These are phyloP conservation scores for Mus spretus DNA, from an alignment of 2,797 vertebrate species.

Conservation along the genomic window DNA sequence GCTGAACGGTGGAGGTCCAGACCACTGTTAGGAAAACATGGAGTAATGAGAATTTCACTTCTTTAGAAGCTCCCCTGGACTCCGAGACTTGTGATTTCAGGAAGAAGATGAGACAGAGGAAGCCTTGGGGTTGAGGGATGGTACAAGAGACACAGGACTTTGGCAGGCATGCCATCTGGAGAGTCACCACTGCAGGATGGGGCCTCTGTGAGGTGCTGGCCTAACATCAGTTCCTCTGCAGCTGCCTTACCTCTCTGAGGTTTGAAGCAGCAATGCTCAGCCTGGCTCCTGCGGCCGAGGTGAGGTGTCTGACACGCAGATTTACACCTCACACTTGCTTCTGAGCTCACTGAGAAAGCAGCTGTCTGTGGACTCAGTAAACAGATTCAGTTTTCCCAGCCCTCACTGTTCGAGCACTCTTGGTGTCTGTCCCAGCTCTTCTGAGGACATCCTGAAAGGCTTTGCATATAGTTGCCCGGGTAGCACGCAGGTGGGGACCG, in stretches of 20 bases:
- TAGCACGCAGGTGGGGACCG: not conserved
- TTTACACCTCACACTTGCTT: constrained; percentile 84
- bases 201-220: not conserved
- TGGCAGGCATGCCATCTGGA: fast-evolving
- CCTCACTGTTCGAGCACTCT: constrained; percentile 82
- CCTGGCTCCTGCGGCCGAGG: constrained; percentile 75
- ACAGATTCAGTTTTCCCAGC: constrained; percentile 79
- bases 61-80: not conserved
- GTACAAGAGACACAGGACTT: not conserved
- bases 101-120: not conserved
- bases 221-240: not conserved
- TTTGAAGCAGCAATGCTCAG: not conserved
- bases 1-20: not conserved
- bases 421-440: constrained; percentile 78
- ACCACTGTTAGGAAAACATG: not conserved
- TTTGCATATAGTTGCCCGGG: constrained; percentile 84
- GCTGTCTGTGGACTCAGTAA: constrained; percentile 71
- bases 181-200: not conserved
- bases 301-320: constrained; percentile 74
- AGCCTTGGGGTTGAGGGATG: not conserved
- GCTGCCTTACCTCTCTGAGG: constrained; percentile 53
- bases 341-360: constrained; percentile 46
- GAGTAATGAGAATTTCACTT: not conserved
- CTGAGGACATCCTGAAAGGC: constrained; percentile 81
- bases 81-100: not conserved